These are phyloP conservation scores for Gulo gulo DNA, from an alignment of 2,113 vertebrate species.

Conservation along the genomic window DNA sequence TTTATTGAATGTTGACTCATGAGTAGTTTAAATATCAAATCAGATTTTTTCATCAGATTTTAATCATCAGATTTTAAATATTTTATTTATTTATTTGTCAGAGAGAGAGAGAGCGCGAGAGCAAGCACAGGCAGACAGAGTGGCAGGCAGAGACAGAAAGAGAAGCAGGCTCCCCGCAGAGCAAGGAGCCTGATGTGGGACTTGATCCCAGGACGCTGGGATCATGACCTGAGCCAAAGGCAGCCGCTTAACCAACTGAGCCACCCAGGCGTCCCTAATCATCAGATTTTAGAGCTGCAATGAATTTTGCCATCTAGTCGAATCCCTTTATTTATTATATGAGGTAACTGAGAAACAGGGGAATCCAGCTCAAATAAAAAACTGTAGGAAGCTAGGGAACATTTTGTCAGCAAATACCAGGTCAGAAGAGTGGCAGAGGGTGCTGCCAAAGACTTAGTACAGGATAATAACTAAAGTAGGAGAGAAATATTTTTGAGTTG, in stretches of 20 bases:
- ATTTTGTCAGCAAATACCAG: background rate
- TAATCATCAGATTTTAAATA: background rate
- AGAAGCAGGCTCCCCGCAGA: too few species aligned
- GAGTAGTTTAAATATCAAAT: background rate
- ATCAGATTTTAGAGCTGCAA: conserved; percentile 5
- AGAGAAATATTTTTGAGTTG: background rate
- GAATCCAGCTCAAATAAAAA: background rate
- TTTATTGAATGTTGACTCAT: background rate
- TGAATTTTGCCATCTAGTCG: background rate
- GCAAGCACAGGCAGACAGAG: too few species aligned
- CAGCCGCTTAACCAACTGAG: too few species aligned
- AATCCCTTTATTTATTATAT: background rate
- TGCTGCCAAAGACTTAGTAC: background rate
- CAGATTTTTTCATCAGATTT: background rate
- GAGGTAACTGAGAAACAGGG: background rate
- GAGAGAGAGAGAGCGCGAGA: too few species aligned
- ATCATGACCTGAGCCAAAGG: too few species aligned
- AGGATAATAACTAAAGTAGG: background rate
- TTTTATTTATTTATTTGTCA: too few species aligned
- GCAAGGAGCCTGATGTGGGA: too few species aligned
- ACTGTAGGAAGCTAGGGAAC: background rate
- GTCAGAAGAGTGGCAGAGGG: background rate
- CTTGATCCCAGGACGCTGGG: too few species aligned
- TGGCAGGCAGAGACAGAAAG: too few species aligned
- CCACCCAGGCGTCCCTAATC: background rate